Evolutionary conservation across 2,888 invertebrate genomes (phyloP), one percentile per base, ranked within the genome.

Genomic region (Drosophila anceps): DNA sequence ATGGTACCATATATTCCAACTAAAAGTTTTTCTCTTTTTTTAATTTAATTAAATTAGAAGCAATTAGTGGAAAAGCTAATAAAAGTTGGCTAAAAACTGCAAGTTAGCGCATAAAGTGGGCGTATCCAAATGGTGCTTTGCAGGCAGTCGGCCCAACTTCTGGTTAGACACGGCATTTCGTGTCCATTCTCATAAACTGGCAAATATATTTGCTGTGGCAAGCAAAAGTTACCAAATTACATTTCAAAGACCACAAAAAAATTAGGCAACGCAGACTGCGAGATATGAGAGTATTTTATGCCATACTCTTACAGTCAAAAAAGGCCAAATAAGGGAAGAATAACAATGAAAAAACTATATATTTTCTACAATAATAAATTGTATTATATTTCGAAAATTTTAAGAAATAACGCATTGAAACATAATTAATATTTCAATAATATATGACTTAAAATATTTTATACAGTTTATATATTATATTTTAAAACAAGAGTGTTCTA

Each of bases 11-110:
- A 81, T 81, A 81, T 86, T 82, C 77, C 55, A 84, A 84, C 89
- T 81, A 82, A 86, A 86, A 84, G 73, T 89, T 87, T 84, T 54
- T 37, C 71, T 79, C n/a, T 29, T 31, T 79, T 79, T 7, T 44
- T 44, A 81, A 84, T 88, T 89, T 89, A 88, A 88, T 88, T 88
- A 88, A 90, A 88, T 89, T 82, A 89, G 86, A 86, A 78, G 90
- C 89, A 90, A 88, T 89, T 89, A 88, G 88, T 55, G 69, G 70
- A 69, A 85, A 85, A 89, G 89, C 87, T 88, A 87, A 88, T 88
- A 87, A 89, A 89, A 89, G 85, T 89, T 88, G 44, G 57, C 79
- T 51, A 54, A 79, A 81, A 84, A 85, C 73, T 76, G 79, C 82
- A 76, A 78, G 71, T 74, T 63, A 48, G 64, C 46, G 63, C 68